Base-by-base conservation (phyloP, 2,888 invertebrate species). In the Colletes collaris region DNA sequence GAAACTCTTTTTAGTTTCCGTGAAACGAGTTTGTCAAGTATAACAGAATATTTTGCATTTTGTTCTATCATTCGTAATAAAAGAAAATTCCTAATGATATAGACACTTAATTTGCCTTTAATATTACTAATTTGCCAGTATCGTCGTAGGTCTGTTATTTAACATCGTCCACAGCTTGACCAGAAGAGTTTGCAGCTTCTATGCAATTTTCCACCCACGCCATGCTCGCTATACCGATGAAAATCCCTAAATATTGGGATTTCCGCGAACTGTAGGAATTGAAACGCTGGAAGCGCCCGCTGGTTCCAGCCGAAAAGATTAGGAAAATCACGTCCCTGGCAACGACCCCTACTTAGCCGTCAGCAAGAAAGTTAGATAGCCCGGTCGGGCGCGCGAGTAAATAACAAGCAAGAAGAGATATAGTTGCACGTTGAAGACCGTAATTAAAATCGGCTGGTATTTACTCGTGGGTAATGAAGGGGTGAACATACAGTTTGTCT, bases 361-460 rank as follows among this genome's bases (percentile, higher is more conserved):
- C 86, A 76, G 86, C 87, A 90, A 89, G 90, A 91, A 91, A 90
- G 89, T 90, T 89, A 83, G 87, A 91, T 89, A 79, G 87, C 84
- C 83, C 76, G 72, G 81, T 75, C 85, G 69, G 86, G 88, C 88
- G 85, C 84, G 87, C 87, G 85, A 89, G 90, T 89, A 92, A 91
- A 92, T 91, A 92, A 91, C 90, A 91, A 91, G 89, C 87, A 87
- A 85, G 88, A 88, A 90, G 90, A 91, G 89, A 90, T 90, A 90
- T 88, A 89, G 89, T 87, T 84, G 86, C 85, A 75, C 82, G 82
- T 83, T 82, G 84, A 88, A 85, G 88, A 84, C 87, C 89, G 91
- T 92, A 92, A 92, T 92, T 92, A 92, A 92, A 92, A 92, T 91
- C 90, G 85, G 90, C 90, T 89, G 89, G 87, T 92, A 90, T 92